Evolutionary conservation across 2,888 invertebrate species (phyloP), one percentile per base, ranked within the genome.

Genomic region (Salpingus planirostris): DNA sequence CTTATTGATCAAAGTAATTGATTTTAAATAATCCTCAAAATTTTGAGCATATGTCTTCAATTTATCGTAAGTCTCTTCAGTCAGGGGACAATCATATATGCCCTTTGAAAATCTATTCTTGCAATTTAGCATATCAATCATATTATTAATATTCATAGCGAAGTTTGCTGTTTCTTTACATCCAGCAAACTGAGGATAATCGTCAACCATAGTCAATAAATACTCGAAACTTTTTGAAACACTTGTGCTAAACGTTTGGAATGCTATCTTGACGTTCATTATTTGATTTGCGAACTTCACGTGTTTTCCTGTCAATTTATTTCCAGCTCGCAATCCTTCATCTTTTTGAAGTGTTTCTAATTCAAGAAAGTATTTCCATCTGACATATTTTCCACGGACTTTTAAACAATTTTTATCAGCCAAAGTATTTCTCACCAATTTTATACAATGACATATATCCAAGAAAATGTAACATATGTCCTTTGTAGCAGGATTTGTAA

Each of bases 391-490:
- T n/a, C n/a, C n/a, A n/a, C n/a, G n/a, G n/a, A n/a, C n/a, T n/a
- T n/a, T n/a, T 22, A 18, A 18, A 18, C 34, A n/a, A 15, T 33
- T 27, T 36, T 38, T 39, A 12, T 36, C 27, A 3, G 36, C 46
- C 8, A 46, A 32, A 23, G 38, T 37, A 30, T 51, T 52, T 31
- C 50, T 33, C 6, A 44, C 34, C 15, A 52, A 33, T 34, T 50
- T 53, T 5, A 50, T 6, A 50, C 50, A 52, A 31, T 52, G 49
- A 26, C 45, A 49, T 6, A 42, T 24, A 40, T 54, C 50, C 21
- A 41, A 40, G 21, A 48, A 38, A 5, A 44, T 32, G 34, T 33
- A 40, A 21, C 43, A 21, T 25, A 31, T 36, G 11, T 44, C 15
- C 11, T 34, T 8, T 11, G 31, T 37, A 3, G 36, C 21, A 4